Percentiles rank a stretch among this genome's conserved stretches.
Evolutionary conservation across 1,140 invertebrate species (phyloP).

Genomic region (Micrasema longulum): DNA sequence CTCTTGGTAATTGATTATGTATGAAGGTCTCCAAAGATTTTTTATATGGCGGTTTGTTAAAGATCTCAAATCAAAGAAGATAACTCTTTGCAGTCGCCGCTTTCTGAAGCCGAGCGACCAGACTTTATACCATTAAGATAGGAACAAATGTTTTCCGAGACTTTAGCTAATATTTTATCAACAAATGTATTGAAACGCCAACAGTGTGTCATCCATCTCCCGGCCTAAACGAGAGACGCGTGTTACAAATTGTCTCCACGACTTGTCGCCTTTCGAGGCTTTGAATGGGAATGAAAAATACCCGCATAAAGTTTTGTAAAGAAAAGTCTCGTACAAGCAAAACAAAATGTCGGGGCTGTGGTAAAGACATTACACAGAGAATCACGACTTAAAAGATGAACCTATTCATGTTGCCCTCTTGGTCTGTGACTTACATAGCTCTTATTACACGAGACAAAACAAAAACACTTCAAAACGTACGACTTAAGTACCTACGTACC

Average conservation of each 20-base stretch:
- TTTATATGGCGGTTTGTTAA: too few relatives aligned
- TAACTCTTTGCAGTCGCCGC: neutral
- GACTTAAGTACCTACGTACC: too few relatives aligned
- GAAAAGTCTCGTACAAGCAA: constrained; percentile 44
- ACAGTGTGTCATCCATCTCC: constrained; percentile 38
- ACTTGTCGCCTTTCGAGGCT: constrained; percentile 26
- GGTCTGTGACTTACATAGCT: neutral
- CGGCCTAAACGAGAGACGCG: constrained; percentile 28
- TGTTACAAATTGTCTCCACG: constrained; percentile 45
- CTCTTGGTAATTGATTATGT: too few relatives aligned
- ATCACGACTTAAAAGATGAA: constrained; percentile 22
- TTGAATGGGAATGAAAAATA: constrained; percentile 37
- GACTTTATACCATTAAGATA: constrained; percentile 18
- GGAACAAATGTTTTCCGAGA: constrained; percentile 50
- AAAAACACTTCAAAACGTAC: too few relatives aligned
- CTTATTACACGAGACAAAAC: neutral
- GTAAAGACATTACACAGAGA: constrained; percentile 10
- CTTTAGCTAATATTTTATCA: constrained; percentile 52
- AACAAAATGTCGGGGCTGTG: constrained; percentile 29
- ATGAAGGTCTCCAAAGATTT: too few relatives aligned
- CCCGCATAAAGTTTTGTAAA: constrained; percentile 36
- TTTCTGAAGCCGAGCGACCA: neutral
- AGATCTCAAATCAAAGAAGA: too few relatives aligned
- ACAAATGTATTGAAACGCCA: constrained; percentile 48
- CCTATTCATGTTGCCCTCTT: neutral